Percentiles rank a stretch among this genome's conserved stretches.
Evolutionary conservation across 2,113 vertebrate genomes (phyloP).

Genomic region (Pseudois nayaur): DNA sequence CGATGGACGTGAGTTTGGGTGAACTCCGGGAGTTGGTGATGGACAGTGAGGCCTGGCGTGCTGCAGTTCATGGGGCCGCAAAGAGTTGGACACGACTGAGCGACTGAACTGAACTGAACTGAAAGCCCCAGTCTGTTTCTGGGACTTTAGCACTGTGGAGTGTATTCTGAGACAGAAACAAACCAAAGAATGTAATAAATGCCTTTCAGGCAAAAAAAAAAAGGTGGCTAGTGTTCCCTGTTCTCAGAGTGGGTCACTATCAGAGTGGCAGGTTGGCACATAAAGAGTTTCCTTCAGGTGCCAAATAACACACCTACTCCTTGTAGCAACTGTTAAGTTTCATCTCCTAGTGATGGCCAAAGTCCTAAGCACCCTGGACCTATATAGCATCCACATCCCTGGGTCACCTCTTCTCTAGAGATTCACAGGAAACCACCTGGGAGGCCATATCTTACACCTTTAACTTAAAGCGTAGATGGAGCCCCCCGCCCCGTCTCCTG

Average conservation of each 20-base stretch:
- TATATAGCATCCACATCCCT: neutral
- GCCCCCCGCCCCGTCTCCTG: fast-evolving
- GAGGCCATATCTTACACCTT: neutral
- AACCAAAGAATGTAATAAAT: neutral
- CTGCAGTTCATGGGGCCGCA: no score
- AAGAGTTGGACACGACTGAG: no score
- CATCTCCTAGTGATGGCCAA: neutral
- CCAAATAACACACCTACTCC: neutral
- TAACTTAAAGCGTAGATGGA: neutral
- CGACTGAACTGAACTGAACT: no score
- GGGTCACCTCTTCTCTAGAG: neutral
- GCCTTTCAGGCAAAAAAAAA: neutral
- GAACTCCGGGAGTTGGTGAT: no score
- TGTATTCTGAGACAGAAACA: neutral
- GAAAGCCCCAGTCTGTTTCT: neutral
- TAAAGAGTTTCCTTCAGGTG: neutral
- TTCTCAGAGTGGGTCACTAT: neutral
- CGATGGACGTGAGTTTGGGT: no score
- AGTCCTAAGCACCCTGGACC: neutral
- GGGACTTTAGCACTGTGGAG: neutral
- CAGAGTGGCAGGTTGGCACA: neutral
- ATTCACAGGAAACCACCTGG: neutral
- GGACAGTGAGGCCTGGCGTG: no score
- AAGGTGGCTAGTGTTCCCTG: neutral
- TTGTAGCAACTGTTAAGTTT: neutral